Percentiles rank a stretch among this genome's conserved stretches.
phyloP scores from a whole-genome alignment of 2,113 vertebrate species.

The Sylvicapra grimmia region DNA sequence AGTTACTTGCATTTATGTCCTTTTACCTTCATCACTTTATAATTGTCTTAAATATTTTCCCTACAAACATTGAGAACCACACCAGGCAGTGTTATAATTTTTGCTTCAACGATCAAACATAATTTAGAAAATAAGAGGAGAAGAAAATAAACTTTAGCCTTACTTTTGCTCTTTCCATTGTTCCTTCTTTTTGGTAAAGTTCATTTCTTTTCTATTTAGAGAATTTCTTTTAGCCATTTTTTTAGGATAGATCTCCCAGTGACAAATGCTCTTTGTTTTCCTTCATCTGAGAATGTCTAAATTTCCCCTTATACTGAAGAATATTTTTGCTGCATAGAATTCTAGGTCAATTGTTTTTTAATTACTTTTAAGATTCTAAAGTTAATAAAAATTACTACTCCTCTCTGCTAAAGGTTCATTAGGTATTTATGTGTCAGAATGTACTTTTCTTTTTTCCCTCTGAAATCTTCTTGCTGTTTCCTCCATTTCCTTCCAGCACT shows the following conservation, averaged over 20 bases:
- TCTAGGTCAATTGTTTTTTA: not conserved
- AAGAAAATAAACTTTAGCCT: not conserved
- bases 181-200: not conserved
- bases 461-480: not conserved
- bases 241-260: not conserved
- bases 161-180: not conserved
- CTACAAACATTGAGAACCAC: not conserved
- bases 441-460: not conserved
- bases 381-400: not conserved
- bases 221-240: not conserved
- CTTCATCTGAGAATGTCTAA: not conserved
- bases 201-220: not conserved
- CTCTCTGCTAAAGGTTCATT: not conserved
- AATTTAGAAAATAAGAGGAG: conserved; percentile 10
- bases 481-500: not conserved
- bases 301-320: not conserved
- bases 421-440: not conserved
- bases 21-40: not conserved
- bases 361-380: not conserved
- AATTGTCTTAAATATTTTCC: conserved; percentile 11
- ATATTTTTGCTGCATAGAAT: not conserved
- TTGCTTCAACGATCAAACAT: not conserved
- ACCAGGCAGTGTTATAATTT: not conserved
- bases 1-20: not conserved
- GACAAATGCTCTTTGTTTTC: conserved; percentile 7